Evolutionary conservation across 2,888 invertebrate species (phyloP).

Genomic region (Tribolium freemani): DNA sequence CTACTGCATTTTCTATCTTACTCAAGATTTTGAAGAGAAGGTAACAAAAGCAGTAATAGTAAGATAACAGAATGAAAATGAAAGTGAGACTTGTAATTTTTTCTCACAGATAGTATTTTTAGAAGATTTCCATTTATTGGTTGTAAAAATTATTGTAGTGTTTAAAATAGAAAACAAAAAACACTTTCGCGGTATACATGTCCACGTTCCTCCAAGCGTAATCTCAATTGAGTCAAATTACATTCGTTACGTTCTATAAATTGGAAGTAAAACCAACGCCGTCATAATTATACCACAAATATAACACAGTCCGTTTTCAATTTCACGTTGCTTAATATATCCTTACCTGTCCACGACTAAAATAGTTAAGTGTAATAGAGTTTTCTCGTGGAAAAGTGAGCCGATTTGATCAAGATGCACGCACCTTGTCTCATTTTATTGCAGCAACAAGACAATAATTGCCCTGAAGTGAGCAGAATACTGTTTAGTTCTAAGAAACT

Average conservation of each 20-base stretch:
- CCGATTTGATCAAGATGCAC: slow-evolving; percentile 15
- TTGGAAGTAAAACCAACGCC: slow-evolving; percentile 24
- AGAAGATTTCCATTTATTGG: background rate
- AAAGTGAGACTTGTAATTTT: too few species aligned
- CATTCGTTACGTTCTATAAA: slow-evolving; percentile 44
- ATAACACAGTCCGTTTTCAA: slow-evolving; percentile 29
- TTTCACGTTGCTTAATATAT: slow-evolving; percentile 8
- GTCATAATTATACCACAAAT: slow-evolving; percentile 15
- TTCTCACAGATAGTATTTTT: too few species aligned
- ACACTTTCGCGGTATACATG: slow-evolving; percentile 37
- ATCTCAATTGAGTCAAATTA: slow-evolving; percentile 39
- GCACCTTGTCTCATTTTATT: slow-evolving; percentile 28
- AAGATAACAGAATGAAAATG: too few species aligned
- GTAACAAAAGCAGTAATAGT: too few species aligned
- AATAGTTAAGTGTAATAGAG: slow-evolving; percentile 4
- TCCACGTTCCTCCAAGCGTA: slow-evolving; percentile 37
- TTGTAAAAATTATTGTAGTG: background rate
- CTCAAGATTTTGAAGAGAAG: too few species aligned
- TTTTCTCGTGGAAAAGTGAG: background rate
- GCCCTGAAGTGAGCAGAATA: slow-evolving; percentile 4
- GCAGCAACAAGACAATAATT: slow-evolving; percentile 22
- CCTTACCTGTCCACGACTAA: background rate
- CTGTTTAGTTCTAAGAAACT: slow-evolving; percentile 26
- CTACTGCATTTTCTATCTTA: too few species aligned
- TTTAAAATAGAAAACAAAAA: slow-evolving; percentile 23